Conservation (phyloP, 2,888 invertebrate genomes). For the Mythimna loreyi region DNA sequence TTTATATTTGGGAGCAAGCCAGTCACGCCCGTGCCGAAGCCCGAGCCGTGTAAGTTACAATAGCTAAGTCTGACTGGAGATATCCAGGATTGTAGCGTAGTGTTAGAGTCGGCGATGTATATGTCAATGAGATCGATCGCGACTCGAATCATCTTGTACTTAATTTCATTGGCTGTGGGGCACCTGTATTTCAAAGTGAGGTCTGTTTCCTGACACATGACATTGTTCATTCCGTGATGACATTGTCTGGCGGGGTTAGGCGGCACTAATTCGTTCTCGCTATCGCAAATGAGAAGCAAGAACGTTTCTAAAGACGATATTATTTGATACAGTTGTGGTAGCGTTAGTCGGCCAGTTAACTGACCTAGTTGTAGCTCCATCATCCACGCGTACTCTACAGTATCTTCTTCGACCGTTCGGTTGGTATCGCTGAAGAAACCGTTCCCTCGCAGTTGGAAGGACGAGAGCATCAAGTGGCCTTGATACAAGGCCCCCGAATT, state of each 20-base stretch:
- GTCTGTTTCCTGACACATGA: conserved; percentile 93
- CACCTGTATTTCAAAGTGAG: conserved; percentile 93
- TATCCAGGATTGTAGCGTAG: conserved; percentile 96
- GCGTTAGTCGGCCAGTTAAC: conserved; percentile 96
- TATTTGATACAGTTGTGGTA: conserved; percentile 97
- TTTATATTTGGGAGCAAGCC: conserved; percentile 95
- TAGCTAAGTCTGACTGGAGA: conserved; percentile 97
- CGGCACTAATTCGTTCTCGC: conserved; percentile 97
- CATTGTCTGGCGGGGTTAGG: conserved; percentile 95
- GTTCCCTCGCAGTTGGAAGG: conserved; percentile 97
- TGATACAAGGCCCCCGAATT: conserved; percentile 92
- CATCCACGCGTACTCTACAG: conserved; percentile 99
- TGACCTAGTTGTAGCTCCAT: conserved; percentile 98
- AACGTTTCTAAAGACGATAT: conserved; percentile 97
- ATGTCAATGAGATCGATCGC: conserved; percentile 97
- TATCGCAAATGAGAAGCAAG: conserved; percentile 95
- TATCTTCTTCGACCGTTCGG: conserved; percentile 97
- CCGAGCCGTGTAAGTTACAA: conserved; percentile 98
- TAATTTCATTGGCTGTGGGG: conserved; percentile 95
- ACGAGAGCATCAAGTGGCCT: conserved; percentile 96
- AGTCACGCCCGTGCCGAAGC: conserved; percentile 97
- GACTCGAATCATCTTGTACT: conserved; percentile 97
- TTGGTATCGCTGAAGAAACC: conserved; percentile 99
- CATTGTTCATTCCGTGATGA: conserved; percentile 94
- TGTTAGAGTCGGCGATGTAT: conserved; percentile 97